A percentile compares a stretch with the other conserved stretches of the same genome.
phyloP scores from a whole-genome alignment of 2,113 vertebrate species.

The Chinchilla lanigera region DNA sequence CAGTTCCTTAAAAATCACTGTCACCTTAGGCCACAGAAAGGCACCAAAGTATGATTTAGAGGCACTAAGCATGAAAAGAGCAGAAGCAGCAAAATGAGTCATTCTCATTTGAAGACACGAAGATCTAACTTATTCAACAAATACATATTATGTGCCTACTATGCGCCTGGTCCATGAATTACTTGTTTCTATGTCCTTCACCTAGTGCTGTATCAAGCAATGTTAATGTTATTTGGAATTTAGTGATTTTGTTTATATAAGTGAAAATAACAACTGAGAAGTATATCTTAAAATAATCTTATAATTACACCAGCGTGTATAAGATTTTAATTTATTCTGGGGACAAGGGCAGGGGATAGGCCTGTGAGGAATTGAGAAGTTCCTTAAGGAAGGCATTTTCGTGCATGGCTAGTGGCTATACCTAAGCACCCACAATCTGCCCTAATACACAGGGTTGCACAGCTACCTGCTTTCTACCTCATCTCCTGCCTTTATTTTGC shows the following conservation, averaged over 20 bases:
- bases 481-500: neutral
- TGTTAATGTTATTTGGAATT: neutral
- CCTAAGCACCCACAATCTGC: neutral
- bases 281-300: neutral
- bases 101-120: neutral
- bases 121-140: constrained; percentile 34
- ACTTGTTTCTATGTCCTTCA: neutral
- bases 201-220: neutral
- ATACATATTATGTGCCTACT: neutral
- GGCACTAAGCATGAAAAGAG: neutral
- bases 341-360: neutral
- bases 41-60: neutral
- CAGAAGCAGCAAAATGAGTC: neutral
- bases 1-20: neutral
- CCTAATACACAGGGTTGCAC: neutral
- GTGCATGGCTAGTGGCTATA: neutral
- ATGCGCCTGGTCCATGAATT: neutral
- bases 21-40: neutral
- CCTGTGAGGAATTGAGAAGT: neutral
- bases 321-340: neutral
- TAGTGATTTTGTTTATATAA: constrained; percentile 31
- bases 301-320: neutral
- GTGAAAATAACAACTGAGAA: neutral
- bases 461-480: neutral
- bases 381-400: constrained; percentile 4